Evolutionary conservation across 2,888 invertebrate species (phyloP), one percentile per base, ranked within the genome.

Genomic region (Tiliacea aurago): DNA sequence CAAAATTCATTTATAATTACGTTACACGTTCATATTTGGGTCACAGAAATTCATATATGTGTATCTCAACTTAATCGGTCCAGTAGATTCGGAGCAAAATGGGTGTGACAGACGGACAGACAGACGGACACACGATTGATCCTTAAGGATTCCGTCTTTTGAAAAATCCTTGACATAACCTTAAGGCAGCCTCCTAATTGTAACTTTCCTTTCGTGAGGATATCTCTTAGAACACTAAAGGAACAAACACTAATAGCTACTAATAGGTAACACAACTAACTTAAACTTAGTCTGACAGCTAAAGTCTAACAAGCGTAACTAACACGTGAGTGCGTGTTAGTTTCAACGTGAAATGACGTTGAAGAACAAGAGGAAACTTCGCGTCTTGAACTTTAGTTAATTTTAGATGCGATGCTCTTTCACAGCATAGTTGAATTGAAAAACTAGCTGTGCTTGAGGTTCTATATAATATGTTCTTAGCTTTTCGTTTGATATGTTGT

Each of bases 291-390:
- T 41, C 56, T 72, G 55, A 43, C 37, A 62, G 10, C 6, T 55
- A 47, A 73, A 55, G 28, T 63, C 9, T 18, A 73, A 41, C 53
- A 61, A 61, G 45, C 28, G 13, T 55, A 64, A 65, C 51, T 33
- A 28, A 47, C 61, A 41, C 28, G 20, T 28, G 28, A 28, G 28
- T 28, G 28, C 28, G 28, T 20, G 41, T 70, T 70, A 49, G n/a
- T 49, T 58, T 43, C n/a, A 70, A 58, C 43, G 41, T 20, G 49
- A 47, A 61, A 37, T 73, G 47, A 74, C 55, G 74, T 74, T 62
- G 62, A 55, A 62, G 55, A 74, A 43, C 43, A 58, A 64, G 33
- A 15, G 55, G 20, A 47, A 73, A 49, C 62, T 74, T 56, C 20
- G 51, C 18, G 23, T 56, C 33, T 63, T 73, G 74, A 73, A 73